These are phyloP conservation scores for Takifugu ocellatus DNA, from an alignment of 2,797 vertebrate genomes.

Conservation along the genomic window DNA sequence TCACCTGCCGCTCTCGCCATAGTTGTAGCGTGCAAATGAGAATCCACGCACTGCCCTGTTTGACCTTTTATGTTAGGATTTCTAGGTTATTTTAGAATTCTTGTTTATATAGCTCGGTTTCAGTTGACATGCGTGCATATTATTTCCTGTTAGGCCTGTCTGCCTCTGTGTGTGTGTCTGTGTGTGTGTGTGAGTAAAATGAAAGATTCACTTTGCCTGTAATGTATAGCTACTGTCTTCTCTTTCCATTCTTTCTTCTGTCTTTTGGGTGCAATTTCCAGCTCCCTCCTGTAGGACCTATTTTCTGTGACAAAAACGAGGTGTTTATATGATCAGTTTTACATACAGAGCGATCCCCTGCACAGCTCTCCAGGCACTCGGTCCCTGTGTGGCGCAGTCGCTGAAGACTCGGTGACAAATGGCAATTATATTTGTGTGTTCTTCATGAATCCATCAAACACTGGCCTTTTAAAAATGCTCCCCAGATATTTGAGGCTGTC, in stretches of 20 bases:
- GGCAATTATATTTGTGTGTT: constrained; percentile 89
- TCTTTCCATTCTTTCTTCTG: constrained; percentile 42
- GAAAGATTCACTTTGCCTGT: constrained; percentile 28
- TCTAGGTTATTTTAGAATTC: constrained; percentile 69
- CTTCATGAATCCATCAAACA: constrained; percentile 86
- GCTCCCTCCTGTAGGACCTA: constrained; percentile 76
- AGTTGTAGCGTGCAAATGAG: constrained; percentile 65
- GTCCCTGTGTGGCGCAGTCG: constrained; percentile 73
- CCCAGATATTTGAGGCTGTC: constrained; percentile 83
- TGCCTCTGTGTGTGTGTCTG: constrained; percentile 7
- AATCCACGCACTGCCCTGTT: constrained; percentile 62
- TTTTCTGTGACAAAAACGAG: constrained; percentile 76
- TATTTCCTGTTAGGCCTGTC: constrained; percentile 58
- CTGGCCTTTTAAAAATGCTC: constrained; percentile 87
- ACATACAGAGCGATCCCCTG: constrained; percentile 71
- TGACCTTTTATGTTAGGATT: constrained; percentile 71
- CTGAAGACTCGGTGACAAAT: constrained; percentile 83
- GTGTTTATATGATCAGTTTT: constrained; percentile 76
- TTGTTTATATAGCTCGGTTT: constrained; percentile 75
- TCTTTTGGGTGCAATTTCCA: constrained; percentile 80
- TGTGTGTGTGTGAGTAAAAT: constrained; percentile 12
- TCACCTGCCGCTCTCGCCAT: constrained; percentile 55
- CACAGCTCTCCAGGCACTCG: constrained; percentile 61
- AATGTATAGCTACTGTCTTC: constrained; percentile 16
- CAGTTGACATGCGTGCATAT: constrained; percentile 73